A percentile compares a stretch with the other conserved stretches of the same genome.
These are phyloP conservation scores for Keiferia lycopersicella DNA, from an alignment of 2,888 invertebrate genomes.

Conservation along the genomic window DNA sequence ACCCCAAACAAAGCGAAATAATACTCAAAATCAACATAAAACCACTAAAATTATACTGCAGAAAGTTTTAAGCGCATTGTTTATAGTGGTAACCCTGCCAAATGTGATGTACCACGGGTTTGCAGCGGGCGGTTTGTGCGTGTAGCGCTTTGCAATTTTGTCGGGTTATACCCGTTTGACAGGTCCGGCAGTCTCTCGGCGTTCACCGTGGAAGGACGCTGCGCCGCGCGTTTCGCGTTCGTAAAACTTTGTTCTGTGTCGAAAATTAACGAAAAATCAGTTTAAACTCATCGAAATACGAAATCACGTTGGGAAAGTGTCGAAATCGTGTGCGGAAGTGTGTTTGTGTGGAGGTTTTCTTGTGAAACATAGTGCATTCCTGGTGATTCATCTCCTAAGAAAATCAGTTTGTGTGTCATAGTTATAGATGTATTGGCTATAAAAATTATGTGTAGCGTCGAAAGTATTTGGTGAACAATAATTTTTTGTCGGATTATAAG, in stretches of 20 bases:
- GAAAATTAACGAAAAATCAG: constrained; percentile 54
- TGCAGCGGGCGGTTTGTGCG: constrained; percentile 48
- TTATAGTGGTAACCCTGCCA: constrained; percentile 61
- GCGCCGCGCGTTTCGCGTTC: constrained; percentile 51
- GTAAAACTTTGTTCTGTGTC: constrained; percentile 67
- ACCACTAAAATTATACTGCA: constrained; percentile 47
- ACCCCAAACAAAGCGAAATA: constrained; percentile 52
- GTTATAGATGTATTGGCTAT: constrained; percentile 55
- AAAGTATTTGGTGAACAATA: constrained; percentile 56
- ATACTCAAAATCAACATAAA: constrained; percentile 52
- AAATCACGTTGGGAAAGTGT: constrained; percentile 49
- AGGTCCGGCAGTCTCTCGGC: constrained; percentile 58
- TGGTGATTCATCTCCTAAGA: constrained; percentile 77
- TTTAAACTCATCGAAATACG: constrained; percentile 55
- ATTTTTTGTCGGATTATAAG: constrained; percentile 42
- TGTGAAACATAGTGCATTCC: constrained; percentile 57
- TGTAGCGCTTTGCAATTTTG: constrained; percentile 62
- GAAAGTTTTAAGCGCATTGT: constrained; percentile 64
- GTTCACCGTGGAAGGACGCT: constrained; percentile 49
- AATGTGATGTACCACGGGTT: constrained; percentile 63
- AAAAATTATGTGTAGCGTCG: constrained; percentile 60
- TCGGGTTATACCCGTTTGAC: constrained; percentile 67
- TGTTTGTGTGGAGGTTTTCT: constrained; percentile 51
- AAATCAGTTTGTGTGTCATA: constrained; percentile 63
- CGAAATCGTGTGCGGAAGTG: constrained; percentile 52